Percentiles rank a stretch among this genome's conserved stretches.
phyloP scores from a whole-genome alignment of 2,113 vertebrate genomes.

The Nibea albiflora region DNA sequence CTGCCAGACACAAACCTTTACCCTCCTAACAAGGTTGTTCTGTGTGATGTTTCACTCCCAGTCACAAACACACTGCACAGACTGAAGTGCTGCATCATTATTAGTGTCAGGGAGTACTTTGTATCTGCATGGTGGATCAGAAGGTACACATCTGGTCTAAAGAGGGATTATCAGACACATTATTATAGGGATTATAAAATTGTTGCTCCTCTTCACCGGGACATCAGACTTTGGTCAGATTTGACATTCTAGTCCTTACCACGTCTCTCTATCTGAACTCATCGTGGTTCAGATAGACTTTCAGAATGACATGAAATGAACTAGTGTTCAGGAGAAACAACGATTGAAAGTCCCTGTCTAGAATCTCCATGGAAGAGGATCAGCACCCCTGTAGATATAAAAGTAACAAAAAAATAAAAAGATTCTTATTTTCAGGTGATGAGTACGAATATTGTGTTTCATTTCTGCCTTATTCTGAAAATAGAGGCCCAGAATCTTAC shows the following conservation, averaged over 20 bases:
- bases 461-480: no score
- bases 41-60: slow-evolving; percentile 28
- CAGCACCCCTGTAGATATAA: no score
- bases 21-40: slow-evolving; percentile 30
- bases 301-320: background rate
- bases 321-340: background rate
- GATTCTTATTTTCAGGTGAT: no score
- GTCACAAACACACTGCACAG: slow-evolving; percentile 1
- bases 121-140: background rate
- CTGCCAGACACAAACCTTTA: slow-evolving; percentile 52
- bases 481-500: no score
- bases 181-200: no score
- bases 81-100: slow-evolving; percentile 1
- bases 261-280: background rate
- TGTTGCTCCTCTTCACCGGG: background rate
- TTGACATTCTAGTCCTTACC: background rate
- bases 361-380: no score
- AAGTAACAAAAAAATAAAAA: no score
- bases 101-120: background rate
- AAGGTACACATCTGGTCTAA: background rate
- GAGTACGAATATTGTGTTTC: no score
- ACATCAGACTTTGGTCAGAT: background rate
- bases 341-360: no score
- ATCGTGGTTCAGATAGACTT: background rate
- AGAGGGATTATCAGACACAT: background rate